phyloP scores from a whole-genome alignment of 2,797 vertebrate genomes.

The Cercopithecus neglectus region DNA sequence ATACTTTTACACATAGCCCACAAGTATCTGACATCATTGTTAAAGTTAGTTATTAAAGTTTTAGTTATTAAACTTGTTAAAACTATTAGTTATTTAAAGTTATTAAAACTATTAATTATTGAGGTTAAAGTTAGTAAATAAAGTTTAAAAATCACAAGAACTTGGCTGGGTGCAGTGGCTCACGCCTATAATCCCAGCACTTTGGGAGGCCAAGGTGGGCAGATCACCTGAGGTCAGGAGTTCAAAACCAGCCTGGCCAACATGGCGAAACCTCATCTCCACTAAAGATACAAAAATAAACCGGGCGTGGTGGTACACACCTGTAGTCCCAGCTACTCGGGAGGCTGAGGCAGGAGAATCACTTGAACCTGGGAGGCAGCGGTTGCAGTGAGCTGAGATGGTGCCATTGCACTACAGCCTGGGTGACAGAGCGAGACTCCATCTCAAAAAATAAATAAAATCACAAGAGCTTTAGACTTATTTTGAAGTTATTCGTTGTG shows the following conservation, averaged over 20 bases:
- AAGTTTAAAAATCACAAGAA: background rate
- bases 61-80: slow-evolving; percentile 15
- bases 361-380: background rate
- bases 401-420: background rate
- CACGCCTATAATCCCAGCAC: background rate
- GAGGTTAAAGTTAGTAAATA: background rate
- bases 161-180: background rate
- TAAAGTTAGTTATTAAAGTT: slow-evolving; percentile 31
- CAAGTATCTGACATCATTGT: slow-evolving; percentile 8
- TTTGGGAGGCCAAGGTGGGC: background rate
- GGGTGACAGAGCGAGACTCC: background rate
- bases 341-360: background rate
- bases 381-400: background rate
- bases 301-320: background rate
- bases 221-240: background rate
- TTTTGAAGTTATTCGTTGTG: background rate
- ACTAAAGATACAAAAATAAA: background rate
- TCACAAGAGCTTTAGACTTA: slow-evolving; percentile 4
- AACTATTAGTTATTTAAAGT: background rate
- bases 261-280: background rate
- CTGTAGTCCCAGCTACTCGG: background rate
- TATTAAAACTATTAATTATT: slow-evolving; percentile 17
- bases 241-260: background rate
- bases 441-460: background rate
- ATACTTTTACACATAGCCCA: background rate